Percentiles rank a stretch among this genome's conserved stretches.
These are phyloP conservation scores for Dryocosmus kuriphilus DNA, from an alignment of 2,888 invertebrate genomes.

Conservation along the genomic window DNA sequence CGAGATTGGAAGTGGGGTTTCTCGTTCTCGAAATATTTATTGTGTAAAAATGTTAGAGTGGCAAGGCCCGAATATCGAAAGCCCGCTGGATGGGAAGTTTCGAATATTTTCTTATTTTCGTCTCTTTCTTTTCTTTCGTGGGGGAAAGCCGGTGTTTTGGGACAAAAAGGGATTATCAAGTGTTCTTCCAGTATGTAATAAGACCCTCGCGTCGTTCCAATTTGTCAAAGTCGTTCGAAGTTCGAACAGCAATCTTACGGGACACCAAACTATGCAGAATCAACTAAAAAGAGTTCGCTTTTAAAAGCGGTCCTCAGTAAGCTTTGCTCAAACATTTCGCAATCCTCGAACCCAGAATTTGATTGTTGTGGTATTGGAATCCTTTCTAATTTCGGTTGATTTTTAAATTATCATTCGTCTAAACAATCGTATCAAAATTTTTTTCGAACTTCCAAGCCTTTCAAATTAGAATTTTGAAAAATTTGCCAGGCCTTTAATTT, in stretches of 20 bases:
- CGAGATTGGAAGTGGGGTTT: conserved; percentile 1
- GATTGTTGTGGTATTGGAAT: not conserved
- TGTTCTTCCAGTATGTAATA: conserved; percentile 31
- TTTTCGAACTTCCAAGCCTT: too few relatives aligned
- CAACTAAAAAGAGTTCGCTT: conserved; percentile 12
- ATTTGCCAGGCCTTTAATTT: too few relatives aligned
- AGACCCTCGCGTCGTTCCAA: conserved; percentile 10
- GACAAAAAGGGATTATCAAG: conserved; percentile 6
- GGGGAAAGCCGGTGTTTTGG: not conserved
- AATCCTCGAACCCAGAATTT: conserved; percentile 11
- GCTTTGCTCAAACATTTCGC: conserved; percentile 55
- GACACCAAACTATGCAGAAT: conserved; percentile 38
- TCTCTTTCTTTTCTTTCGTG: not conserved
- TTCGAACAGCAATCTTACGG: conserved; percentile 64
- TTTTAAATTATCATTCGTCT: not conserved
- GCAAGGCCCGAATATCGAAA: not conserved
- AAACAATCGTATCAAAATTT: too few relatives aligned
- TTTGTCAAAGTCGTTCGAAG: conserved; percentile 49
- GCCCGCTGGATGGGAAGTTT: conserved; percentile 32
- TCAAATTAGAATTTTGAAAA: too few relatives aligned
- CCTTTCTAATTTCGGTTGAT: not conserved
- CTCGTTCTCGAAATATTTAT: conserved; percentile 23
- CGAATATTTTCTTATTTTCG: conserved; percentile 1
- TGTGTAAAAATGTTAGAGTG: conserved; percentile 14
- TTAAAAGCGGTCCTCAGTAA: conserved; percentile 56